phyloP scores from a whole-genome alignment of 2,888 invertebrate species.

The Melikaiella ostensackeni region DNA sequence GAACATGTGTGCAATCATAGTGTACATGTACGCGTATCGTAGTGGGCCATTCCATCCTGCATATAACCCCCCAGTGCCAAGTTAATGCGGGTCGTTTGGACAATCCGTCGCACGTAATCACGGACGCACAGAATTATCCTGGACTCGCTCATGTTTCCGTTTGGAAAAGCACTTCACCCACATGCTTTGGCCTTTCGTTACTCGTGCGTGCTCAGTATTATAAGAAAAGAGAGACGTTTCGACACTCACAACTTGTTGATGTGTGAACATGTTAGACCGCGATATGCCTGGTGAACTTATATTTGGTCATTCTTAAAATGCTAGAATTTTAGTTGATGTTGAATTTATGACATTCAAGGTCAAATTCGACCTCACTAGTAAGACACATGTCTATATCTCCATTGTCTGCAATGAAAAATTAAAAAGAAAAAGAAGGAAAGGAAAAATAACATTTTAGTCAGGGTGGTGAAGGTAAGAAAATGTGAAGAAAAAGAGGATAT shows the following conservation, averaged over 20 bases:
- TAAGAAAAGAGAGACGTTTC: background rate
- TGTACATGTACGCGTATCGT: slow-evolving; percentile 17
- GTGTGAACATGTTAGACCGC: background rate
- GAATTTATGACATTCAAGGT: too few species aligned
- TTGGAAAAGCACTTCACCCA: background rate
- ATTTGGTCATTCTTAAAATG: too few species aligned
- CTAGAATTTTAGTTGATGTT: too few species aligned
- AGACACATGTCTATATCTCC: too few species aligned
- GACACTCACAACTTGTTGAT: background rate
- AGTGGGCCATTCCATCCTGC: background rate
- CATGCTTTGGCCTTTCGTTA: background rate
- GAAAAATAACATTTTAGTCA: too few species aligned
- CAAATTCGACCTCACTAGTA: too few species aligned
- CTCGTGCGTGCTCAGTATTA: background rate
- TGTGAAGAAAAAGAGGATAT: too few species aligned
- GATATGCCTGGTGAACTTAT: too few species aligned
- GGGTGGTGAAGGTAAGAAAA: too few species aligned
- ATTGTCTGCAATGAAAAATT: too few species aligned
- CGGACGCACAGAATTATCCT: slow-evolving; percentile 17
- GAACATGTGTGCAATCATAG: background rate
- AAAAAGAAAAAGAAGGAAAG: too few species aligned
- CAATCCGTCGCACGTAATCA: slow-evolving; percentile 26
- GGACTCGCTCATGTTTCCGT: background rate
- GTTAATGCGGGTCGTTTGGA: slow-evolving; percentile 33
- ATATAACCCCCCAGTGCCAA: background rate